Conservation (phyloP, 1,140 invertebrate species). For the Stegodyphus mimosarum region DNA sequence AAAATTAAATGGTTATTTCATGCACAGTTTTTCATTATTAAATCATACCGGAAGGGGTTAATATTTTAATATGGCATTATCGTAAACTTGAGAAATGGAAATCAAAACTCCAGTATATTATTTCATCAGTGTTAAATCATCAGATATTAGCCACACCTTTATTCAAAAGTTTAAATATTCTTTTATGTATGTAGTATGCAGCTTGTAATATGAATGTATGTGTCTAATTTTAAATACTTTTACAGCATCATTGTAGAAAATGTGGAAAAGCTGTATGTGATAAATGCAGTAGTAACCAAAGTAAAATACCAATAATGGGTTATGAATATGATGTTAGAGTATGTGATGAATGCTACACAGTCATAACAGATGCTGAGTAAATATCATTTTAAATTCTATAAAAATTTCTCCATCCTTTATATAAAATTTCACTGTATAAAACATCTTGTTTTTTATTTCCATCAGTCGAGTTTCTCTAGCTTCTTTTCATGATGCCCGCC, state of each 20-base stretch:
- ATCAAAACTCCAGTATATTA: too few species aligned
- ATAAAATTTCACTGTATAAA: neutral
- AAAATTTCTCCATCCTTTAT: neutral
- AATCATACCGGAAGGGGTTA: too few species aligned
- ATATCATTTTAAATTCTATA: neutral
- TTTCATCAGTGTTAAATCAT: too few species aligned
- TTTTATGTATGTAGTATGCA: too few species aligned
- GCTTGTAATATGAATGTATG: too few species aligned
- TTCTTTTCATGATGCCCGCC: constrained; percentile 94
- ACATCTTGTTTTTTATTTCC: neutral
- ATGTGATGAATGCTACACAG: constrained; percentile 89
- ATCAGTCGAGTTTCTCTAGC: constrained; percentile 87
- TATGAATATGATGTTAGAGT: constrained; percentile 98
- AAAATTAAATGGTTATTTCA: too few species aligned
- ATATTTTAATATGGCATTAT: too few species aligned
- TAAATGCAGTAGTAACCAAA: constrained; percentile 86
- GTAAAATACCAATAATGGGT: constrained; percentile 93
- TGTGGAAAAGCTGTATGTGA: constrained; percentile 96
- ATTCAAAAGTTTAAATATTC: too few species aligned
- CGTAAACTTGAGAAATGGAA: too few species aligned
- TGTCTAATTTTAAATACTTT: neutral
- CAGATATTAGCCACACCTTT: too few species aligned
- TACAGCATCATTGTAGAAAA: constrained; percentile 65
- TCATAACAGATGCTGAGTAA: constrained; percentile 82
- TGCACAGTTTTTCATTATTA: too few species aligned